Evolutionary conservation across 2,797 vertebrate species (phyloP).

Genomic region (Pagetopsis macropterus): DNA sequence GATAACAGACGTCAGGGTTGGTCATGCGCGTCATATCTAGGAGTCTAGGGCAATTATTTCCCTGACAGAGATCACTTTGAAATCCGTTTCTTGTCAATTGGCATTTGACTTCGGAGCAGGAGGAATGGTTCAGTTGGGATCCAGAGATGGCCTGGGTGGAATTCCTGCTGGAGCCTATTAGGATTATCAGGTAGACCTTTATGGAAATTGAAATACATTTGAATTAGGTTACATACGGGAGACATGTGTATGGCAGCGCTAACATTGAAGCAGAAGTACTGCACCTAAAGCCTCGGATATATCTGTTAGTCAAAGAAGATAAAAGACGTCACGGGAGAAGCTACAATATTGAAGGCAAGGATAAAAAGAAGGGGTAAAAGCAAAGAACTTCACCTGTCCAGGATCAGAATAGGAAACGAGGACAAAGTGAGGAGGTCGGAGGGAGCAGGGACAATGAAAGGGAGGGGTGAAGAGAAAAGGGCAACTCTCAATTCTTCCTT

Average conservation of each 20-base stretch:
- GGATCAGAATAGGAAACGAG: slow-evolving; percentile 32
- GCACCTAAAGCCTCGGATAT: slow-evolving; percentile 29
- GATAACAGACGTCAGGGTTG: no score
- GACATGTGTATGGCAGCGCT: slow-evolving; percentile 32
- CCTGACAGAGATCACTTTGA: slow-evolving; percentile 22
- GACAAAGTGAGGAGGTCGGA: slow-evolving; percentile 22
- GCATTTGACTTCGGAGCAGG: slow-evolving; percentile 26
- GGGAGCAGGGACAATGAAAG: slow-evolving; percentile 30
- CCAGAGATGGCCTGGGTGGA: slow-evolving; percentile 36
- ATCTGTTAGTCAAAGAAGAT: slow-evolving; percentile 49
- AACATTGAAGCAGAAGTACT: slow-evolving; percentile 46
- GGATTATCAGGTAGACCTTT: slow-evolving; percentile 57
- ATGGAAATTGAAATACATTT: slow-evolving; percentile 55
- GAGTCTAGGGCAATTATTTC: no score
- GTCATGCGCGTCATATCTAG: no score
- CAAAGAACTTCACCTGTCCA: slow-evolving; percentile 28
- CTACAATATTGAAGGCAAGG: not conserved
- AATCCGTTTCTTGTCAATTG: slow-evolving; percentile 44
- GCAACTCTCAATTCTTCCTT: slow-evolving; percentile 41
- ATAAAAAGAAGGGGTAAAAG: slow-evolving; percentile 23
- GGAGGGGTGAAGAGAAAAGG: slow-evolving; percentile 25
- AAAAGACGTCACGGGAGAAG: not conserved
- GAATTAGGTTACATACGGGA: slow-evolving; percentile 47
- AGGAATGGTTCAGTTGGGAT: slow-evolving; percentile 31
- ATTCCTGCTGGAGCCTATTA: slow-evolving; percentile 26